Evolutionary conservation across 2,888 invertebrate genomes (phyloP).

Genomic region (Cheilosia vernalis): DNA sequence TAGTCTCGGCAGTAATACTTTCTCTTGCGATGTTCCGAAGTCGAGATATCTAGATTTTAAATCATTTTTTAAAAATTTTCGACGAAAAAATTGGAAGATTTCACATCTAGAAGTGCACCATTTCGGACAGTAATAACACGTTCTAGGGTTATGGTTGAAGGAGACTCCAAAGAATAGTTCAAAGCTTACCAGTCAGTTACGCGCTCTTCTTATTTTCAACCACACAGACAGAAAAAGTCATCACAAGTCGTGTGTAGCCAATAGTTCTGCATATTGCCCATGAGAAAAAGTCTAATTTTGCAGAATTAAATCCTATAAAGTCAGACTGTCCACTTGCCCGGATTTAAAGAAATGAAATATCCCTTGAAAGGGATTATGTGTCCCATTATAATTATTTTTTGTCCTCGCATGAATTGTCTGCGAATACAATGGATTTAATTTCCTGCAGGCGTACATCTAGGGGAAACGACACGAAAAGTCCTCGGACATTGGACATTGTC

Average conservation of each 20-base stretch:
- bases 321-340: not conserved
- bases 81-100: no score
- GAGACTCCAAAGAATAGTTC: no score
- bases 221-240: no score
- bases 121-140: no score
- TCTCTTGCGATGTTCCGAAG: no score
- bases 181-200: no score
- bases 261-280: not conserved
- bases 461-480: slow-evolving; percentile 15
- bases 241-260: not conserved
- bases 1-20: no score
- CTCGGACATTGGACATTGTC: slow-evolving; percentile 47
- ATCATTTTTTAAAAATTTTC: no score
- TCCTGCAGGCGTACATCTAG: slow-evolving; percentile 11
- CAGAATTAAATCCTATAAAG: slow-evolving; percentile 11
- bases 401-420: slow-evolving; percentile 29
- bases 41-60: no score
- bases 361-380: slow-evolving; percentile 34
- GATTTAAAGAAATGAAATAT: slow-evolving; percentile 39
- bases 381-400: slow-evolving; percentile 34
- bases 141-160: no score
- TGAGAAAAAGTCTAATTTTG: not conserved
- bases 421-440: slow-evolving; percentile 40
- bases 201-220: no score
- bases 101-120: no score